These are phyloP conservation scores for Actias luna DNA, from an alignment of 2,888 invertebrate species.

Conservation along the genomic window DNA sequence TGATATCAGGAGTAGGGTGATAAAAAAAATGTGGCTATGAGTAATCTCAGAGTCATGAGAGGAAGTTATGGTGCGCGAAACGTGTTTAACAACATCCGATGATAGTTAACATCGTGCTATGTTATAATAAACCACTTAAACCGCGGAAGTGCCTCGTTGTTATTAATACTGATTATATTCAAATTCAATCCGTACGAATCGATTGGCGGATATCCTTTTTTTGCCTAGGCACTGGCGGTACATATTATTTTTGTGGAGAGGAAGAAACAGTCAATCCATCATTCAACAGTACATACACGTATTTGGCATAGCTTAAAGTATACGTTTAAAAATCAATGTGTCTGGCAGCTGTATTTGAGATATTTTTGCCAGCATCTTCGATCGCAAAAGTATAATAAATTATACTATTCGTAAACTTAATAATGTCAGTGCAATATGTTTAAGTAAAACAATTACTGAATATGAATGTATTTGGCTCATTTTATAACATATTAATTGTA, in stretches of 20 bases:
- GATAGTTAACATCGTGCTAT: not conserved
- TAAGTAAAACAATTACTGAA: too few relatives aligned
- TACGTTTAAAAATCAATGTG: not conserved
- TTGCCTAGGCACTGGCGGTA: not conserved
- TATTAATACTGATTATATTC: conserved; percentile 5
- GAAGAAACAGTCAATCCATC: not conserved
- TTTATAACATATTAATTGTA: too few relatives aligned
- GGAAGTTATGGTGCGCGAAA: not conserved
- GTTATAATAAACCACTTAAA: conserved; percentile 9
- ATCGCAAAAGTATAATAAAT: too few relatives aligned
- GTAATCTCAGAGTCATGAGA: not conserved
- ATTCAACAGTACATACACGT: not conserved
- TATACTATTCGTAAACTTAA: too few relatives aligned
- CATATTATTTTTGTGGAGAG: not conserved
- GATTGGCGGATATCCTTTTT: conserved; percentile 4
- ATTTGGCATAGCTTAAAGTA: not conserved
- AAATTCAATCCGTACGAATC: conserved; percentile 3
- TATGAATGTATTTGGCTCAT: too few relatives aligned
- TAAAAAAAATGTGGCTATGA: not conserved
- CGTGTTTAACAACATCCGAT: conserved; percentile 4
- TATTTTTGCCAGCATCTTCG: too few relatives aligned
- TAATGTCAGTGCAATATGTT: too few relatives aligned
- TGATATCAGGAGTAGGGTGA: too few relatives aligned
- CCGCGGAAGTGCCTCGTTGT: not conserved
- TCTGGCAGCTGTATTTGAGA: too few relatives aligned